Evolutionary conservation across 2,888 invertebrate genomes (phyloP).

Genomic region (Tachystola acroxantha): DNA sequence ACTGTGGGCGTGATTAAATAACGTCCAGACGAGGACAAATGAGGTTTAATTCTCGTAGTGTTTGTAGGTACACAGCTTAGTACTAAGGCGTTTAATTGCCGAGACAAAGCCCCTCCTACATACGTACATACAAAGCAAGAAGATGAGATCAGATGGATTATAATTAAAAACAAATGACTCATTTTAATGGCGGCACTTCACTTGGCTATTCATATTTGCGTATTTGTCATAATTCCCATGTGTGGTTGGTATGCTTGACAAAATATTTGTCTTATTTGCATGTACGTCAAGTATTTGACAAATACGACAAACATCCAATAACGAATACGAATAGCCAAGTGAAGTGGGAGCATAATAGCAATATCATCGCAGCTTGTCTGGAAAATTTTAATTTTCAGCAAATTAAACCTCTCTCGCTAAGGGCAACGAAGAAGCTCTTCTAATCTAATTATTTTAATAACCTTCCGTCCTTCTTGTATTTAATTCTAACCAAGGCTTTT

Average conservation of each 20-base stretch:
- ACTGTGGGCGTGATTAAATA: too few relatives aligned
- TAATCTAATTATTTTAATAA: constrained; percentile 7
- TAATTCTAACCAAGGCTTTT: neutral
- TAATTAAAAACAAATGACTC: neutral
- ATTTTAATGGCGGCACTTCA: neutral
- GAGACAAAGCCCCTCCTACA: neutral
- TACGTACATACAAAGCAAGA: neutral
- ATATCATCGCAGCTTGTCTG: neutral
- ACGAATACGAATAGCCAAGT: too few relatives aligned
- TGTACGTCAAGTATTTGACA: too few relatives aligned
- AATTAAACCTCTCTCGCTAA: neutral
- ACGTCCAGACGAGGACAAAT: too few relatives aligned
- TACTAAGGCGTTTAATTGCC: neutral
- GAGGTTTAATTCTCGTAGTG: too few relatives aligned
- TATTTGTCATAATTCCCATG: too few relatives aligned
- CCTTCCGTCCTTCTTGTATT: neutral
- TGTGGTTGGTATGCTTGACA: too few relatives aligned
- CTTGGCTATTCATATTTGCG: too few relatives aligned
- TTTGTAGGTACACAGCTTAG: too few relatives aligned
- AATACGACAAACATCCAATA: too few relatives aligned
- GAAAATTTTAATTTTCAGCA: neutral
- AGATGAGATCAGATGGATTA: constrained; percentile 1
- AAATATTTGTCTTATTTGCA: too few relatives aligned
- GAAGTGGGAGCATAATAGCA: too few relatives aligned
- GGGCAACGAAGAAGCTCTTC: neutral